Conservation (phyloP, 2,888 invertebrate species). For the Lymantria monacha region DNA sequence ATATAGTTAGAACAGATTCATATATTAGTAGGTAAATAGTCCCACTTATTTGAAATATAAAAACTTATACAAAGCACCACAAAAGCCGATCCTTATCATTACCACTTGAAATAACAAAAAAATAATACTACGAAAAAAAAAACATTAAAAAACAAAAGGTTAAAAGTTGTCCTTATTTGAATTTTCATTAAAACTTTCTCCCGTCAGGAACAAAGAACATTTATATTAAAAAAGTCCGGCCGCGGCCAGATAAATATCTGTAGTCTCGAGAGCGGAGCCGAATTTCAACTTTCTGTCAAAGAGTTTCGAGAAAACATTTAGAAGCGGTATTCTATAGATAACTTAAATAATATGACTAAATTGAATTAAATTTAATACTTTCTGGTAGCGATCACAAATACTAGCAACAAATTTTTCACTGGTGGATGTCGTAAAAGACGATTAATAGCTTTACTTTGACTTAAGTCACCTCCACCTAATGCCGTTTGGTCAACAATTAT, state of each 20-base stretch:
- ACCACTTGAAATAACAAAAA: slow-evolving; percentile 65
- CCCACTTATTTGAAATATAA: slow-evolving; percentile 17
- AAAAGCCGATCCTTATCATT: slow-evolving; percentile 39
- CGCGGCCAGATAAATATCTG: slow-evolving; percentile 81
- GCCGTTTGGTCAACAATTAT: too few species aligned
- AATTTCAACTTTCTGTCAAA: slow-evolving; percentile 70
- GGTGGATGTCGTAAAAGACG: too few species aligned
- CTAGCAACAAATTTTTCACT: too few species aligned
- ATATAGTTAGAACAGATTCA: neutral
- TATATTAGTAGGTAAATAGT: neutral
- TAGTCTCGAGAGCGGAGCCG: slow-evolving; percentile 77
- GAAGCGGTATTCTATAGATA: neutral
- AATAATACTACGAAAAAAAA: slow-evolving; percentile 62
- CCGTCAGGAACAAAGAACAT: slow-evolving; percentile 82
- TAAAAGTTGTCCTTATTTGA: slow-evolving; percentile 78
- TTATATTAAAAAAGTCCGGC: slow-evolving; percentile 82
- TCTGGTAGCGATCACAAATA: too few species aligned
- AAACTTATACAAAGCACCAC: slow-evolving; percentile 31
- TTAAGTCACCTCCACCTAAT: too few species aligned
- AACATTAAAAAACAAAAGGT: slow-evolving; percentile 62
- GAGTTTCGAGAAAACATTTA: slow-evolving; percentile 28
- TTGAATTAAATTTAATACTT: neutral
- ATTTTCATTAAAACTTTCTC: slow-evolving; percentile 78
- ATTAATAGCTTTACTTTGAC: too few species aligned
- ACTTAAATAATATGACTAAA: neutral